A percentile compares a stretch with the other conserved stretches of the same genome.
Conservation (phyloP, 37 sponge, comb jelly and placozoan genomes). For the Ephydatia muelleri region DNA sequence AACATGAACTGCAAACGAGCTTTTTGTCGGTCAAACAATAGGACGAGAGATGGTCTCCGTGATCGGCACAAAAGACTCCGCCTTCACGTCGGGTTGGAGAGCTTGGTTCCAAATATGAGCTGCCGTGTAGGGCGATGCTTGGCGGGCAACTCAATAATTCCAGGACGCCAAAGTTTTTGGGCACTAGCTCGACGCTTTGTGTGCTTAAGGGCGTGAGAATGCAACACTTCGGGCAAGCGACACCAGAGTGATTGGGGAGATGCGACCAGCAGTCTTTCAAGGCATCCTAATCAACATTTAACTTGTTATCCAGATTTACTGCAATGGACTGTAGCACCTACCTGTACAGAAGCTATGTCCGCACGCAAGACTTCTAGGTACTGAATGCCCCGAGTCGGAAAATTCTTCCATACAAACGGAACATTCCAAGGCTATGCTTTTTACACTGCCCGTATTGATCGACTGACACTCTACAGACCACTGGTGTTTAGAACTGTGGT, state of each 20-base stretch:
- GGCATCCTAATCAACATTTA: constrained; percentile 17
- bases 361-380: constrained; percentile 41
- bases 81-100: neutral
- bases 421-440: constrained; percentile 30
- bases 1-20: constrained; percentile 51
- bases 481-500: no score
- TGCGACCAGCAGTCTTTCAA: neutral
- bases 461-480: no score
- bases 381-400: constrained; percentile 4
- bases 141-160: constrained; percentile 3
- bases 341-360: constrained; percentile 59
- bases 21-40: constrained; percentile 36
- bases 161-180: constrained; percentile 35
- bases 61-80: constrained; percentile 13
- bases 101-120: neutral
- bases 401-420: constrained; percentile 24
- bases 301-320: neutral
- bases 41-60: constrained; percentile 43
- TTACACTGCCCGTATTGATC: no score
- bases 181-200: neutral
- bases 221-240: constrained; percentile 44
- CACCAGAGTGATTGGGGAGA: neutral
- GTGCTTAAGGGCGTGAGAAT: neutral
- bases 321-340: neutral
- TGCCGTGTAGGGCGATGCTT: neutral